A percentile compares a stretch with the other conserved stretches of the same genome.
phyloP scores from a whole-genome alignment of 2,113 vertebrate species.

The Lophura nycthemera region DNA sequence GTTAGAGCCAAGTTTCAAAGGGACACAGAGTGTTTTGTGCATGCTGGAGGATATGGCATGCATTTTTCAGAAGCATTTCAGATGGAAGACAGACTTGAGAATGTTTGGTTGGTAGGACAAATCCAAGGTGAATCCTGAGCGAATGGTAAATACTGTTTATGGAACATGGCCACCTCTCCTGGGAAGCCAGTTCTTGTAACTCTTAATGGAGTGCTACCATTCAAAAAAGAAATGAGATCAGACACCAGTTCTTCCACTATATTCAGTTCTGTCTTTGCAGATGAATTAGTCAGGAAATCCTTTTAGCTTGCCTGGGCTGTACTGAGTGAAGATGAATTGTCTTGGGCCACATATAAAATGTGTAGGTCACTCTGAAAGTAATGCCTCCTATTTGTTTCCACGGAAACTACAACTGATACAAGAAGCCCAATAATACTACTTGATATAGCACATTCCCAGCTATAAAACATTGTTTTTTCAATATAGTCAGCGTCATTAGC shows the following conservation, averaged over 20 bases:
- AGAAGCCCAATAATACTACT: too few species aligned
- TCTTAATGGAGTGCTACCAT: neutral
- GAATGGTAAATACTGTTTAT: neutral
- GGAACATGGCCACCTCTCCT: neutral
- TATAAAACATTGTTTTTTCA: too few species aligned
- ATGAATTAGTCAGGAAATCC: neutral
- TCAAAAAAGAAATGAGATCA: neutral
- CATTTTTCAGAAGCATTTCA: neutral
- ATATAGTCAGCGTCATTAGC: too few species aligned
- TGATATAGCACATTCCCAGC: too few species aligned
- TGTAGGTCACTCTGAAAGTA: too few species aligned
- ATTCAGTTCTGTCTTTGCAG: neutral
- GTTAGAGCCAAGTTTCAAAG: neutral
- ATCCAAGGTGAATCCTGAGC: neutral
- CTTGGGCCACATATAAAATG: too few species aligned
- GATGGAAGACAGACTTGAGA: neutral
- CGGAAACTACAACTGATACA: too few species aligned
- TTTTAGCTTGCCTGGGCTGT: too few species aligned
- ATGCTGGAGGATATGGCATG: neutral
- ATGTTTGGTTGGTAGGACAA: neutral
- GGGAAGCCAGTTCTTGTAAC: neutral
- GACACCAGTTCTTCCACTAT: neutral
- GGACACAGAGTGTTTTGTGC: neutral
- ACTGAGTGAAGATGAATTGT: too few species aligned
- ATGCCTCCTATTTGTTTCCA: too few species aligned